Evolutionary conservation across 2,888 invertebrate species (phyloP).

Genomic region (Anticlea derivata): DNA sequence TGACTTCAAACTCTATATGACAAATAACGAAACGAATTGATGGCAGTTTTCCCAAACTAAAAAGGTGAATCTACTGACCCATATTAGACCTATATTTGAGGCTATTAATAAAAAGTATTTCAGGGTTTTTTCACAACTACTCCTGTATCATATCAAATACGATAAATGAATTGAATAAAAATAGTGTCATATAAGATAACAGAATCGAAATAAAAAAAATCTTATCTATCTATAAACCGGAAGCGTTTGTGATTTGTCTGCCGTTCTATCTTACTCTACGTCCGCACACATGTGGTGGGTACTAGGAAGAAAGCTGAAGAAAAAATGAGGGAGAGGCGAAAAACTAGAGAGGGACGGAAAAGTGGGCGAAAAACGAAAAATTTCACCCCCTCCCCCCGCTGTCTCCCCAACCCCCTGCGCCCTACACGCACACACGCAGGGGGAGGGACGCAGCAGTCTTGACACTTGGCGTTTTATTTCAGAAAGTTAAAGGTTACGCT

Average conservation of each 20-base stretch:
- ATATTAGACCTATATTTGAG: too few relatives aligned
- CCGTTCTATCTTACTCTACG: conserved; percentile 47
- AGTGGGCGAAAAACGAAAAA: conserved; percentile 84
- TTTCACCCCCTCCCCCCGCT: conserved; percentile 67
- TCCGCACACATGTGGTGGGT: conserved; percentile 83
- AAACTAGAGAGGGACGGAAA: conserved; percentile 84
- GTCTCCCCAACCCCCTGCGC: conserved; percentile 53
- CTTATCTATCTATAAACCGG: conserved; percentile 68
- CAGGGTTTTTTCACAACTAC: too few relatives aligned
- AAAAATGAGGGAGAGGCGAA: conserved; percentile 82
- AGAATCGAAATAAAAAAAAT: background rate
- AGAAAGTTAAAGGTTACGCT: conserved; percentile 14
- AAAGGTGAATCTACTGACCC: too few relatives aligned
- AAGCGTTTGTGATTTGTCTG: conserved; percentile 56
- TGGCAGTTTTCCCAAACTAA: too few relatives aligned
- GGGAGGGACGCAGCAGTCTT: conserved; percentile 41
- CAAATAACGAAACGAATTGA: too few relatives aligned
- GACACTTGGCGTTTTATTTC: conserved; percentile 53
- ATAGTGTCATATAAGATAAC: background rate
- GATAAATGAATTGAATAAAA: too few relatives aligned
- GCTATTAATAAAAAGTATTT: too few relatives aligned
- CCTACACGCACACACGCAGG: conserved; percentile 76
- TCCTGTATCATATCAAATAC: too few relatives aligned
- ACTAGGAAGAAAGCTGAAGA: conserved; percentile 82
- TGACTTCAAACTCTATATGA: too few relatives aligned